These are phyloP conservation scores for Acyrthosiphon pisum DNA, from an alignment of 1,140 invertebrate genomes.

Conservation along the genomic window DNA sequence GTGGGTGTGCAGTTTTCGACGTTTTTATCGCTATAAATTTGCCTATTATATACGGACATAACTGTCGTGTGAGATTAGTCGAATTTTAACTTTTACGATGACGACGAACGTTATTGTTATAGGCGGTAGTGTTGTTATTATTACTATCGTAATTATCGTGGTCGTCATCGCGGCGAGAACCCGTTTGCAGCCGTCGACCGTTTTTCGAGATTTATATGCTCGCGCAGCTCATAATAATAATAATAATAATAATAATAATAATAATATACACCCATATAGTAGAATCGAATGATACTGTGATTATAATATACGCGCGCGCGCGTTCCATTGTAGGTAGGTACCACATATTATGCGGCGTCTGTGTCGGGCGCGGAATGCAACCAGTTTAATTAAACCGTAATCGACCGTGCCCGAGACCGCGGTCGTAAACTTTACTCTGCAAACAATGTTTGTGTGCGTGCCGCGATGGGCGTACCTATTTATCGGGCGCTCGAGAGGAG, in stretches of 20 bases:
- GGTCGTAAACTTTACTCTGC: constrained; percentile 33
- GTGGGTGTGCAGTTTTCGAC: constrained; percentile 1
- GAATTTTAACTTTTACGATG: constrained; percentile 19
- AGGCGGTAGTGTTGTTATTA: background rate
- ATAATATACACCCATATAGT: background rate
- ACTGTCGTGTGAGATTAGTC: background rate
- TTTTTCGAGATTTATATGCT: background rate
- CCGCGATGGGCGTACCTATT: constrained; percentile 19
- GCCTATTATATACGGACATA: background rate
- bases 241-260: background rate
- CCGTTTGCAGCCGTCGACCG: background rate
- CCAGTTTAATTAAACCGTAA: constrained; percentile 51
- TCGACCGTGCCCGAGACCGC: constrained; percentile 8
- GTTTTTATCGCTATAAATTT: background rate
- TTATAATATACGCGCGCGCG: background rate
- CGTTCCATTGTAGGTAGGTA: background rate
- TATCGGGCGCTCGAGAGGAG: background rate
- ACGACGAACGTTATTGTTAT: background rate
- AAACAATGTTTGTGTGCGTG: constrained; percentile 11
- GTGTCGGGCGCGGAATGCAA: background rate
- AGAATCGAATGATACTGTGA: constrained; percentile 18
- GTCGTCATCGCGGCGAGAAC: background rate
- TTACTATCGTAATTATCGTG: constrained; percentile 26
- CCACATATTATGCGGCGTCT: constrained; percentile 2
- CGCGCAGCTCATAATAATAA: constrained; percentile 5